Conservation (phyloP, 2,888 invertebrate genomes). For the Plagiodera versicolora region DNA sequence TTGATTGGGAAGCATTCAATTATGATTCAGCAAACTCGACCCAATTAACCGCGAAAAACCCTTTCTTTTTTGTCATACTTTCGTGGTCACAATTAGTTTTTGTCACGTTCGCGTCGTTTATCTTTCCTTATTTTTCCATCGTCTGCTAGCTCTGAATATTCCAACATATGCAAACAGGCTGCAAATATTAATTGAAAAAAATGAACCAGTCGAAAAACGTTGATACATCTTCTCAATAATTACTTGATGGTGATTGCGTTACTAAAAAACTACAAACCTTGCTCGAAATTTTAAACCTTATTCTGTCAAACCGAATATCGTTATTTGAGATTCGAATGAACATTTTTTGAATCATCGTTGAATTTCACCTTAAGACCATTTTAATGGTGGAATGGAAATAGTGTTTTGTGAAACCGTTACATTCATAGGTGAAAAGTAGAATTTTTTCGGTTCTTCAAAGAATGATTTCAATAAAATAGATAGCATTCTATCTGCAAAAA, state of each 20-base stretch:
- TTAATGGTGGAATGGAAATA: too few species aligned
- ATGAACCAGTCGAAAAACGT: constrained; percentile 19
- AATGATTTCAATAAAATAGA: too few species aligned
- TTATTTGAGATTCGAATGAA: too few species aligned
- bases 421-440: too few species aligned
- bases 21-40: constrained; percentile 9
- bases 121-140: constrained; percentile 25
- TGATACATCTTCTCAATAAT: constrained; percentile 18
- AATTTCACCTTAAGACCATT: too few species aligned
- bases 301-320: too few species aligned
- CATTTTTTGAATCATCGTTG: too few species aligned
- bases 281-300: too few species aligned
- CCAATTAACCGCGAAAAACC: constrained; percentile 3
- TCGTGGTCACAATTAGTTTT: constrained; percentile 34
- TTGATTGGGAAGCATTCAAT: constrained; percentile 11
- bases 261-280: not conserved
- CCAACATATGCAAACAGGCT: constrained; percentile 30
- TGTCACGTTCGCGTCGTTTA: constrained; percentile 33
- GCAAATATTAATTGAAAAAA: constrained; percentile 30
- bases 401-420: too few species aligned
- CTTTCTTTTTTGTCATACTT: not conserved
- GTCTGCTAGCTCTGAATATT: constrained; percentile 19
- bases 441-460: too few species aligned
- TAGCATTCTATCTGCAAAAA: too few species aligned
- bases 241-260: not conserved